A percentile compares a stretch with the other conserved stretches of the same genome.
Conservation (phyloP, 2,888 invertebrate genomes). For the Dioctria linearis region DNA sequence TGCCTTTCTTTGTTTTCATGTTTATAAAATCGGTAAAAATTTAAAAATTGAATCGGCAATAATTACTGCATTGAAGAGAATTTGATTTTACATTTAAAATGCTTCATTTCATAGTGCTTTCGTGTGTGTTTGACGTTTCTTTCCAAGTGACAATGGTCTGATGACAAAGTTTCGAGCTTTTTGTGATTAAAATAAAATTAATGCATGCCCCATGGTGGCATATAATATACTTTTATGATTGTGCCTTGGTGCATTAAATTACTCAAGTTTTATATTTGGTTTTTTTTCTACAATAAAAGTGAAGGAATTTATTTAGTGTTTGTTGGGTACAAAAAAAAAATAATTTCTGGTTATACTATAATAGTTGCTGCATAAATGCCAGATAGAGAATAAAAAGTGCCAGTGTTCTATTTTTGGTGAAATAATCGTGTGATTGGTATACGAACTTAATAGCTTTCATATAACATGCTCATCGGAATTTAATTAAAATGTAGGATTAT, state of each 20-base stretch:
- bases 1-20: slow-evolving; percentile 50
- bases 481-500: slow-evolving; percentile 3
- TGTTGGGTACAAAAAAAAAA: no score
- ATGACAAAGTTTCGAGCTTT: slow-evolving; percentile 1
- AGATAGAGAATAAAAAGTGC: slow-evolving; percentile 36
- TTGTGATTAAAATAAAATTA: slow-evolving; percentile 30
- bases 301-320: slow-evolving; percentile 1
- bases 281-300: not conserved
- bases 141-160: slow-evolving; percentile 29
- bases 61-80: not conserved
- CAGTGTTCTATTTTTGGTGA: slow-evolving; percentile 50
- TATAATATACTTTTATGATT: slow-evolving; percentile 3
- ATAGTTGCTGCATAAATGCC: slow-evolving; percentile 16
- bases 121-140: slow-evolving; percentile 12
- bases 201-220: not conserved
- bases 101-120: not conserved
- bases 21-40: slow-evolving; percentile 7
- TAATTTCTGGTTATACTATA: no score
- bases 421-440: not conserved
- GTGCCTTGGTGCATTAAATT: not conserved
- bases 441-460: not conserved
- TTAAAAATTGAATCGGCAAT: slow-evolving; percentile 1
- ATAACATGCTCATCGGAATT: not conserved
- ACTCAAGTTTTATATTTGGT: no score
- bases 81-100: slow-evolving; percentile 1